These are phyloP conservation scores for Centropristis striata DNA, from an alignment of 2,113 vertebrate genomes.

Conservation along the genomic window DNA sequence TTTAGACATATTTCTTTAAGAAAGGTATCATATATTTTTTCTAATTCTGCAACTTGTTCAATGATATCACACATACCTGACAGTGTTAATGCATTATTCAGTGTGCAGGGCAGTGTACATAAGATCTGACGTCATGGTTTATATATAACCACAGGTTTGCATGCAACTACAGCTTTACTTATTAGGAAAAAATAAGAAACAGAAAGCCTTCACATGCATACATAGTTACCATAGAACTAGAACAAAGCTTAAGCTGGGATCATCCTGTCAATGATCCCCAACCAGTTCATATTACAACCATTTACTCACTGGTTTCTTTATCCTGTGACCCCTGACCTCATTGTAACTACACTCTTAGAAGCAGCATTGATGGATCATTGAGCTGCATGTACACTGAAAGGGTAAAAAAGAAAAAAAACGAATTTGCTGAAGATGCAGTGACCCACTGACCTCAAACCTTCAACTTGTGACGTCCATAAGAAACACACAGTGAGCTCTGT, in stretches of 20 bases:
- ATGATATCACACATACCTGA: neutral
- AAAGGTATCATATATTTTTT: neutral
- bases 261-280: conserved; percentile 40
- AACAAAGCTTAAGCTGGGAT: conserved; percentile 42
- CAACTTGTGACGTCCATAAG: neutral
- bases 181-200: neutral
- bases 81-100: neutral
- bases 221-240: neutral
- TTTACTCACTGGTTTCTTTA: conserved; percentile 24
- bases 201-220: neutral
- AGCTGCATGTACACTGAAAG: neutral
- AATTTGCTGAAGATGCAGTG: conserved; percentile 20
- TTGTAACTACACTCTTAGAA: conserved; percentile 1
- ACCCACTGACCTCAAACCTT: conserved; percentile 44
- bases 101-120: neutral
- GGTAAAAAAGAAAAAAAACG: conserved; percentile 10
- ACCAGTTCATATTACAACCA: conserved; percentile 15
- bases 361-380: neutral
- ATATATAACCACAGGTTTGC: neutral
- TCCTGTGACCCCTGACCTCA: conserved; percentile 21
- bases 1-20: neutral
- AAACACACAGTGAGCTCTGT: conserved; percentile 9
- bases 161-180: neutral
- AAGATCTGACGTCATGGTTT: neutral
- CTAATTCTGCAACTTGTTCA: neutral